Percentiles rank a stretch among this genome's conserved stretches.
These are phyloP conservation scores for Leucania comma DNA, from an alignment of 2,888 invertebrate genomes.

Conservation along the genomic window DNA sequence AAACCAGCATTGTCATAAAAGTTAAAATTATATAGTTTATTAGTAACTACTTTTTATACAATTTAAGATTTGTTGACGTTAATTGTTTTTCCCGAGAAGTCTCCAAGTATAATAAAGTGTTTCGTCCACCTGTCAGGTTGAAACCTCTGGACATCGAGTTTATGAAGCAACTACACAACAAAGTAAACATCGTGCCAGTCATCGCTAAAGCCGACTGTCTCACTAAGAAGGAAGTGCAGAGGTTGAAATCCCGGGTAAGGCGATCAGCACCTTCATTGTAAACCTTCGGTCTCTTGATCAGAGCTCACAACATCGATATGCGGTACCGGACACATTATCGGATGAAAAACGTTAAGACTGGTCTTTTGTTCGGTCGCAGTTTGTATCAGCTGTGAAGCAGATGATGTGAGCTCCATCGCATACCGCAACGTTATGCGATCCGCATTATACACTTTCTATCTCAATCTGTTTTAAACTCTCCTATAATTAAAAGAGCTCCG, in stretches of 20 bases:
- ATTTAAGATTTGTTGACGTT: too few relatives aligned
- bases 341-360: too few relatives aligned
- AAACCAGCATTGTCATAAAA: background rate
- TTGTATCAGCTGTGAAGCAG: too few relatives aligned
- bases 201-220: constrained; percentile 99
- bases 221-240: constrained; percentile 97
- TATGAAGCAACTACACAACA: constrained; percentile 98
- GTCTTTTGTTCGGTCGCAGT: too few relatives aligned
- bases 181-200: constrained; percentile 99
- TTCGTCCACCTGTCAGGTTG: constrained; percentile 89
- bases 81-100: background rate
- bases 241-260: constrained; percentile 95
- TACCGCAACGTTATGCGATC: too few relatives aligned
- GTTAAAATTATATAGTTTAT: too few relatives aligned
- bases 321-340: too few relatives aligned
- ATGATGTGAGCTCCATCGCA: too few relatives aligned
- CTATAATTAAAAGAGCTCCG: too few relatives aligned
- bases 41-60: too few relatives aligned
- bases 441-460: too few relatives aligned
- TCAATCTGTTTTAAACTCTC: too few relatives aligned
- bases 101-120: background rate
- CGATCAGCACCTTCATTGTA: background rate
- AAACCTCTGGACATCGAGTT: constrained; percentile 98
- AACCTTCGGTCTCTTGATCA: background rate
- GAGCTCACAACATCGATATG: background rate